A percentile compares a stretch with the other conserved stretches of the same genome.
phyloP scores from a whole-genome alignment of 2,797 vertebrate species.

The Yasuhikotakia modesta region DNA sequence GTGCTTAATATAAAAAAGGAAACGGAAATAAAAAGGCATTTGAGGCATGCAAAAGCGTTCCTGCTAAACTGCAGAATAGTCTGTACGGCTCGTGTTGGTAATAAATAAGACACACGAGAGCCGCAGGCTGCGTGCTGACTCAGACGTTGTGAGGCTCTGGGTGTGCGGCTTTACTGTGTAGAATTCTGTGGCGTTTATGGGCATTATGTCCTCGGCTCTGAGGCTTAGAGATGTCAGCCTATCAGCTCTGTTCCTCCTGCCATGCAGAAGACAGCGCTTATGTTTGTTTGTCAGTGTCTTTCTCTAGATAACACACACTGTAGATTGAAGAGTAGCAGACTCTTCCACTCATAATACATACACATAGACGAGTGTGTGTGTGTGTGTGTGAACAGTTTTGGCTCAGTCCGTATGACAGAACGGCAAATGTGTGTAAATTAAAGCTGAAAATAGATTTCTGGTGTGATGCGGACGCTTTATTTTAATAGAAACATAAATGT shows the following conservation, averaged over 20 bases:
- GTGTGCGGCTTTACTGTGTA: conserved; percentile 1
- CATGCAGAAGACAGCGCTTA: conserved; percentile 19
- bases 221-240: conserved; percentile 31
- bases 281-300: conserved; percentile 38
- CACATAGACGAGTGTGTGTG: neutral
- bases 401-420: neutral
- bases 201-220: conserved; percentile 16
- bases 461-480: neutral
- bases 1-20: conserved; percentile 51
- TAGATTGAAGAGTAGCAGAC: conserved; percentile 12
- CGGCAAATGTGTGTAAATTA: no score
- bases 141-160: conserved; percentile 20
- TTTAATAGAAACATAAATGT: conserved; percentile 6
- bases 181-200: conserved; percentile 4
- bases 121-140: conserved; percentile 34
- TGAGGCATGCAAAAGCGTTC: conserved; percentile 31
- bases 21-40: conserved; percentile 46
- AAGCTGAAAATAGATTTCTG: neutral
- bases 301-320: conserved; percentile 12
- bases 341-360: conserved; percentile 7
- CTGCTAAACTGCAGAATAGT: conserved; percentile 21
- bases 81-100: conserved; percentile 18
- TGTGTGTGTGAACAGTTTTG: neutral
- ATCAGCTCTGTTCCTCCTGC: conserved; percentile 14
- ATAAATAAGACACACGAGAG: conserved; percentile 36